Evolutionary conservation across 2,888 invertebrate genomes (phyloP).

Genomic region (Epirrhoe tristata): DNA sequence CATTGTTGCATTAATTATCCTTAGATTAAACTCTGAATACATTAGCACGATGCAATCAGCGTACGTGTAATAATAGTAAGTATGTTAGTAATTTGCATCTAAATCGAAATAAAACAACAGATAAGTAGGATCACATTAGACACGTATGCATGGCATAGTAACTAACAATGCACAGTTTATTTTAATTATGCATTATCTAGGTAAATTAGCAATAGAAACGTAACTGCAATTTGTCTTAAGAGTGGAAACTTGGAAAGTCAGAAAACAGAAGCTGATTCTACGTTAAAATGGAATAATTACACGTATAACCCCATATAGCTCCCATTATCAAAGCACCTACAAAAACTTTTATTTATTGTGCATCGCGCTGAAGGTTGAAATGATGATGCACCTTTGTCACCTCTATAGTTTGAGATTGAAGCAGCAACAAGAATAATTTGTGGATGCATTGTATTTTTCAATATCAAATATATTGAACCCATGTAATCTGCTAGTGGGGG

Average conservation of each 20-base stretch:
- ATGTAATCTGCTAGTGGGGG: conserved; percentile 33
- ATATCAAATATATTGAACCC: conserved; percentile 9
- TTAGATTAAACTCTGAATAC: conserved; percentile 6
- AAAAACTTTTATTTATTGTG: neutral
- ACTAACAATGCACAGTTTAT: conserved; percentile 51
- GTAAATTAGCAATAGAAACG: conserved; percentile 22
- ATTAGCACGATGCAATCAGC: conserved; percentile 3
- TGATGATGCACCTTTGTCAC: neutral
- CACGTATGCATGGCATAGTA: conserved; percentile 45
- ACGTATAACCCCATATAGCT: neutral
- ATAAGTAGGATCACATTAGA: conserved; percentile 34
- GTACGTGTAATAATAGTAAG: conserved; percentile 5
- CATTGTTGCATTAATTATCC: neutral
- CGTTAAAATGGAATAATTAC: neutral
- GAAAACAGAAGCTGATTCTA: neutral
- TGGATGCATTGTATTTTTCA: neutral
- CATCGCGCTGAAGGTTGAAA: neutral
- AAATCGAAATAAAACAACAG: conserved; percentile 27
- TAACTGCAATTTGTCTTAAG: conserved; percentile 30
- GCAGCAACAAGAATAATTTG: neutral
- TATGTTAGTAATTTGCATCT: conserved; percentile 23
- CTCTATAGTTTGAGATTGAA: neutral
- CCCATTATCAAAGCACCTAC: neutral
- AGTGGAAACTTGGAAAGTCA: conserved; percentile 37
- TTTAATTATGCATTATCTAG: conserved; percentile 52